Conservation (phyloP, 2,888 invertebrate genomes). For the Hemithea aestivaria region DNA sequence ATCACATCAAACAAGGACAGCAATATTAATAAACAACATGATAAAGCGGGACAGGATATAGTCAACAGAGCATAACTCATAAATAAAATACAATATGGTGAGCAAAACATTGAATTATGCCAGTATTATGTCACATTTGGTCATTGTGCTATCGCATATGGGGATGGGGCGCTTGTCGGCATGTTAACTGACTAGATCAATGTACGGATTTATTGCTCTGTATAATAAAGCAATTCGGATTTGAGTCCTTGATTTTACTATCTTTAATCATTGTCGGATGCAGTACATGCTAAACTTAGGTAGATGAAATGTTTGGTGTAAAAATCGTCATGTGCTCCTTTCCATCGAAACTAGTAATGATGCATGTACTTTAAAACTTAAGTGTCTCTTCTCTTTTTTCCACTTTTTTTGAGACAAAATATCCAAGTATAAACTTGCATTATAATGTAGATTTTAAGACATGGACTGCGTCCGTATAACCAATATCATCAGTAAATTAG, state of each 20-base stretch:
- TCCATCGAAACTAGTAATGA: no score
- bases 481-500: no score
- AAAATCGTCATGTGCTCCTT: no score
- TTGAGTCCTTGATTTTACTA: conserved; percentile 8
- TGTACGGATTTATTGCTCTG: conserved; percentile 51
- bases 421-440: no score
- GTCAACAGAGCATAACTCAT: conserved; percentile 74
- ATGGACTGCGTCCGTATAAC: no score
- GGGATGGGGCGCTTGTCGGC: conserved; percentile 63
- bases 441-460: no score
- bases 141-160: conserved; percentile 64
- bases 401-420: no score
- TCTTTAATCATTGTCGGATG: no score
- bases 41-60: conserved; percentile 46
- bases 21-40: conserved; percentile 28
- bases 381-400: no score
- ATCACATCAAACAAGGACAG: conserved; percentile 44
- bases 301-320: no score
- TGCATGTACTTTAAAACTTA: no score
- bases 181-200: conserved; percentile 52
- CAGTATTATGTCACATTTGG: conserved; percentile 79
- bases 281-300: no score
- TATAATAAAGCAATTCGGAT: conserved; percentile 30
- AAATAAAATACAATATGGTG: conserved; percentile 81
- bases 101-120: conserved; percentile 80